Conservation (phyloP, 2,797 vertebrate genomes). For the Eutrigla gurnardus region DNA sequence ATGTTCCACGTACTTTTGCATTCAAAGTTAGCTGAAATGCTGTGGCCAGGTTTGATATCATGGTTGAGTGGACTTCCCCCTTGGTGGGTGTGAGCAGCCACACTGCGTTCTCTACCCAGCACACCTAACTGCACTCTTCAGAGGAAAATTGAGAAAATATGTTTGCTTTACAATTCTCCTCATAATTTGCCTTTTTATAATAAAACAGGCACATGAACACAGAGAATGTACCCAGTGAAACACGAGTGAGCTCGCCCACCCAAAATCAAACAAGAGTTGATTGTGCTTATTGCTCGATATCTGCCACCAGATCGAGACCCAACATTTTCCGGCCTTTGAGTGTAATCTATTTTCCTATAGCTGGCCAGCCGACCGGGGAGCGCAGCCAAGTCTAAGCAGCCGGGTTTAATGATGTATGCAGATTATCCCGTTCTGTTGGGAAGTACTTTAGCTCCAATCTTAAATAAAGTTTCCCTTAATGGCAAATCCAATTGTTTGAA, state of each 20-base stretch:
- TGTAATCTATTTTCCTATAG: slow-evolving; percentile 48
- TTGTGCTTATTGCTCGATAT: slow-evolving; percentile 41
- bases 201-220: not conserved
- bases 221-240: not conserved
- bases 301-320: slow-evolving; percentile 50
- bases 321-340: slow-evolving; percentile 47
- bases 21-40: not conserved
- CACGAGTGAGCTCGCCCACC: slow-evolving; percentile 39
- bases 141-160: not conserved
- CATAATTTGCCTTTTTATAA: slow-evolving; percentile 9
- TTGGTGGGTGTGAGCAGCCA: no score
- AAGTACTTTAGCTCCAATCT: slow-evolving; percentile 42
- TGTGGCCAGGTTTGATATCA: not conserved
- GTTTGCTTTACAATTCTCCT: not conserved
- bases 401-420: slow-evolving; percentile 60
- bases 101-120: no score
- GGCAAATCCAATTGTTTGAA: slow-evolving; percentile 69
- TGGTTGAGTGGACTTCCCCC: no score
- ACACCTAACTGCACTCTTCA: not conserved
- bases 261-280: slow-evolving; percentile 34
- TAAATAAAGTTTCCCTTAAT: slow-evolving; percentile 70
- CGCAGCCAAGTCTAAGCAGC: slow-evolving; percentile 54
- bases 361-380: slow-evolving; percentile 22
- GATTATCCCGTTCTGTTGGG: slow-evolving; percentile 54
- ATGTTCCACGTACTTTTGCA: not conserved